Percentiles rank a stretch among this genome's conserved stretches.
These are phyloP conservation scores for Amia ocellicauda DNA, from an alignment of 2,113 vertebrate genomes.

Conservation along the genomic window DNA sequence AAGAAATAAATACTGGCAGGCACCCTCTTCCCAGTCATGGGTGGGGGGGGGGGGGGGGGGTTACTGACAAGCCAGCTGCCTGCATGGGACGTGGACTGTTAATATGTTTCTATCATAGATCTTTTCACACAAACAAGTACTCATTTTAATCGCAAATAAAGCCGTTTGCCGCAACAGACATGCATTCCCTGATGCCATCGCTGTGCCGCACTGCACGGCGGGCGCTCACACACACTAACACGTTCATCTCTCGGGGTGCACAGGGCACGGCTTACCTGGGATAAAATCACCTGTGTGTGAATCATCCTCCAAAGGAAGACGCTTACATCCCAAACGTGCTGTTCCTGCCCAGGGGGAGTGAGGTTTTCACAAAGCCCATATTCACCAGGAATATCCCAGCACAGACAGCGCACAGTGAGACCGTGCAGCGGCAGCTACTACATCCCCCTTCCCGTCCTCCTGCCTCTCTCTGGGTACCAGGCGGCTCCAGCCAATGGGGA, in stretches of 20 bases:
- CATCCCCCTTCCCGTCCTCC: conserved; percentile 26
- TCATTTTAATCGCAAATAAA: too few species aligned
- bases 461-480: conserved; percentile 45
- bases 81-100: too few species aligned
- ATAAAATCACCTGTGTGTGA: conserved; percentile 55
- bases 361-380: conserved; percentile 40
- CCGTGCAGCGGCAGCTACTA: conserved; percentile 5
- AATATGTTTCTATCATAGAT: too few species aligned
- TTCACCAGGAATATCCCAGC: conserved; percentile 16
- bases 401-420: conserved; percentile 26
- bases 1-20: conserved; percentile 8
- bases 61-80: too few species aligned
- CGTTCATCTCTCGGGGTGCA: conserved; percentile 15
- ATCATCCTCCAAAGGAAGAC: conserved; percentile 56
- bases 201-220: neutral
- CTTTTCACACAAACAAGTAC: too few species aligned
- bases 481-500: conserved; percentile 46
- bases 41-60: too few species aligned
- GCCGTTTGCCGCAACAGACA: conserved; percentile 12
- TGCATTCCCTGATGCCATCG: conserved; percentile 13
- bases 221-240: neutral
- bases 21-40: too few species aligned
- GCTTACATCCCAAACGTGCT: conserved; percentile 12
- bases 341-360: conserved; percentile 1
- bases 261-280: conserved; percentile 57